Base-by-base conservation (phyloP, 2,797 vertebrate species). In the Tadarida brasiliensis region DNA sequence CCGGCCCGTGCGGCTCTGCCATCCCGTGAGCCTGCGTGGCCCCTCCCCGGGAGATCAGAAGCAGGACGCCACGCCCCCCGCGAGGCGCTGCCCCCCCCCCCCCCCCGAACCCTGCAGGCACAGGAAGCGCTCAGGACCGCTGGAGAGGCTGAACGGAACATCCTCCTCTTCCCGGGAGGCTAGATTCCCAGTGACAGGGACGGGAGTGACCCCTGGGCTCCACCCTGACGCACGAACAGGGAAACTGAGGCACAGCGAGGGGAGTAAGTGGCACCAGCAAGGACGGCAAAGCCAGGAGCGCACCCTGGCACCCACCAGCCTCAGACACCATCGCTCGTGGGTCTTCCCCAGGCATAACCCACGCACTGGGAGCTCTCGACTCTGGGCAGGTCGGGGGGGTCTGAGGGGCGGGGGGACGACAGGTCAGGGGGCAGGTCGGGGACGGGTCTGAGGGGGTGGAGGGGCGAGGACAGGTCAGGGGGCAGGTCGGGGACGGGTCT, bases 391-490 rank as follows among this genome's bases (percentile, higher is more conserved):
- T 15, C 22, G 2, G 24, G 33, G 30, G 20, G 3, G 39, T 44
- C 39, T 44, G 39, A 44, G 39, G 39, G 61, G 65, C 7, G 5
- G 19, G 65, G 65, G 19, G 65, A n/a, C 3, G 26, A 24, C 16
- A 63, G 26, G 6, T 15, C 22, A 7, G 30, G 1, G 7, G 5
- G 7, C 28, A 15, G 5, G 11, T 49, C n/a, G n/a, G n/a, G n/a
- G n/a, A n/a, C n/a, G n/a, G n/a, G n/a, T n/a, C n/a, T n/a, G n/a
- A n/a, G n/a, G n/a, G n/a, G n/a, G n/a, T n/a, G n/a, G n/a, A n/a
- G n/a, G n/a, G n/a, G n/a, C n/a, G n/a, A 0, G 26, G 12, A 5
- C 28, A 14, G 3, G 30, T 7, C 26, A 2, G 57, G 47, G n/a
- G 12, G n/a, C n/a, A n/a, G n/a, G n/a, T n/a, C n/a, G n/a, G n/a